phyloP scores from a whole-genome alignment of 2,113 vertebrate genomes.

The Xenopus laevis region DNA sequence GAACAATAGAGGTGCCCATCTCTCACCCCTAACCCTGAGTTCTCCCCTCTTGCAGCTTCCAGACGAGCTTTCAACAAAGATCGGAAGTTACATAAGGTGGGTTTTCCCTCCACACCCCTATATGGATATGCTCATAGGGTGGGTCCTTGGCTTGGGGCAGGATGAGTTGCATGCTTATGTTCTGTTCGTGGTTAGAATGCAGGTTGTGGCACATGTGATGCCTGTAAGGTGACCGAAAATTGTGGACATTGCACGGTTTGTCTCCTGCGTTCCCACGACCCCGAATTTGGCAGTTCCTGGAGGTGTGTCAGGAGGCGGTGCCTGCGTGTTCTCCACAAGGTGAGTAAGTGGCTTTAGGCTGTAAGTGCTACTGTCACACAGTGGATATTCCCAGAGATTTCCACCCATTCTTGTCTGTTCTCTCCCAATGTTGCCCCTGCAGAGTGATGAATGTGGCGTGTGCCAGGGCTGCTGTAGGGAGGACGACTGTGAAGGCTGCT shows the following conservation, averaged over 20 bases:
- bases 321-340: slow-evolving; percentile 59
- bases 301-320: slow-evolving; percentile 62
- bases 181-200: slow-evolving; percentile 9
- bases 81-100: slow-evolving; percentile 60
- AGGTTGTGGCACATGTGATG: slow-evolving; percentile 59
- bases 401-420: slow-evolving; percentile 2
- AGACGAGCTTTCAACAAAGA: slow-evolving; percentile 60
- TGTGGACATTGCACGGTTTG: slow-evolving; percentile 61
- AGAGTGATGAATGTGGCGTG: slow-evolving; percentile 79
- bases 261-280: slow-evolving; percentile 49
- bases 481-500: slow-evolving; percentile 75
- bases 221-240: slow-evolving; percentile 58
- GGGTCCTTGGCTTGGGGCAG: too few species aligned
- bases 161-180: too few species aligned
- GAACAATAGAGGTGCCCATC: too few species aligned
- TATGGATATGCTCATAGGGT: too few species aligned
- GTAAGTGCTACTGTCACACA: too few species aligned
- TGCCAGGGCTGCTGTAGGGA: slow-evolving; percentile 75
- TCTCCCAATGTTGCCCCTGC: slow-evolving; percentile 10
- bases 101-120: neutral
- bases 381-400: too few species aligned
- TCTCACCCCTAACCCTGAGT: too few species aligned
- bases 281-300: slow-evolving; percentile 53
- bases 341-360: slow-evolving; percentile 28
- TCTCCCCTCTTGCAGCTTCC: slow-evolving; percentile 46